These are phyloP conservation scores for Chrysolina oricalcia DNA, from an alignment of 2,888 invertebrate species.

Conservation along the genomic window DNA sequence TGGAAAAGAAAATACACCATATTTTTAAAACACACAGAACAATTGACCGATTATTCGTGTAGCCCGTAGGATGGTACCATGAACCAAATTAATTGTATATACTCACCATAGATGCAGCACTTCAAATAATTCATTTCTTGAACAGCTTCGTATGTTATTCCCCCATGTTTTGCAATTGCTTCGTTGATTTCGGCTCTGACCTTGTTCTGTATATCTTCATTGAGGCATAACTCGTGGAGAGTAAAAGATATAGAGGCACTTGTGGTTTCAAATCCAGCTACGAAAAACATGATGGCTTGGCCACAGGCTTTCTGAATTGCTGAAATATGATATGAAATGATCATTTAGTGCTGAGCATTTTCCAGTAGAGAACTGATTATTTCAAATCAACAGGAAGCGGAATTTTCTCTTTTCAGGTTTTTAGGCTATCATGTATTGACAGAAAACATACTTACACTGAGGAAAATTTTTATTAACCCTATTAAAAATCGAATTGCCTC, in stretches of 20 bases:
- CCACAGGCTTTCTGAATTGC: too few species aligned
- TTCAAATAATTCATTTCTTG: slow-evolving; percentile 74
- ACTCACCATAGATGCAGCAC: slow-evolving; percentile 51
- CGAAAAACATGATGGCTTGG: slow-evolving; percentile 72
- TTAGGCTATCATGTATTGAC: too few species aligned
- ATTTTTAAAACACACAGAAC: too few species aligned
- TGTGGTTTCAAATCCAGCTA: slow-evolving; percentile 78
- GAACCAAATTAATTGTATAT: too few species aligned
- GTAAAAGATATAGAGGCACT: slow-evolving; percentile 76
- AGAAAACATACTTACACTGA: too few species aligned
- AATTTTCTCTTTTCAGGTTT: not conserved
- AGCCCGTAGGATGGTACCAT: too few species aligned
- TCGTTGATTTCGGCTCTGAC: slow-evolving; percentile 73
- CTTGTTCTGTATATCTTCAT: too few species aligned
- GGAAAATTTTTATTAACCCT: too few species aligned
- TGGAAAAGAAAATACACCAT: too few species aligned
- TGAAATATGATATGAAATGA: not conserved
- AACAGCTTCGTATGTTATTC: slow-evolving; percentile 73
- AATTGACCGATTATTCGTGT: too few species aligned
- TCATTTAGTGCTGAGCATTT: not conserved
- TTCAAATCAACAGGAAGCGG: not conserved
- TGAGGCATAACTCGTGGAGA: slow-evolving; percentile 74
- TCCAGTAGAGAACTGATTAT: too few species aligned
- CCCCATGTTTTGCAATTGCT: slow-evolving; percentile 67
- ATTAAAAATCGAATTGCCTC: too few species aligned